A percentile compares a stretch with the other conserved stretches of the same genome.
Evolutionary conservation across 2,888 invertebrate species (phyloP).

Genomic region (Arctia plantaginis): DNA sequence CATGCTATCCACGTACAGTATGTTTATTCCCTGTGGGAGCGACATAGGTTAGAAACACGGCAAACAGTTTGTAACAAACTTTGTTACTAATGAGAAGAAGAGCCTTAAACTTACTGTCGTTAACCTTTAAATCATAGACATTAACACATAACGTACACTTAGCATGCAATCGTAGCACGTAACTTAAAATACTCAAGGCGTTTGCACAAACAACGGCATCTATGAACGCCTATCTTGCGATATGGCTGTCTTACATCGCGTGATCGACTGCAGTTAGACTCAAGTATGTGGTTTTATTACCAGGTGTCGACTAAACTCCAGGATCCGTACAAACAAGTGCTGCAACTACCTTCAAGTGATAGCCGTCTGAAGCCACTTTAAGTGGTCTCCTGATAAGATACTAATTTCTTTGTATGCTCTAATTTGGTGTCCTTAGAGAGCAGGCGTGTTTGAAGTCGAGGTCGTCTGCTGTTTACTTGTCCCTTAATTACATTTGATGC

Average conservation of each 20-base stretch:
- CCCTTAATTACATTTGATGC: constrained; percentile 64
- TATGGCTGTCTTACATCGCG: constrained; percentile 63
- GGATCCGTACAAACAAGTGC: constrained; percentile 12
- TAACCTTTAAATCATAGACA: constrained; percentile 41
- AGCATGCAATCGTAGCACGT: constrained; percentile 54
- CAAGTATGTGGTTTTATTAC: constrained; percentile 64
- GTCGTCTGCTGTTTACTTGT: constrained; percentile 73
- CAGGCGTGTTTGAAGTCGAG: constrained; percentile 70
- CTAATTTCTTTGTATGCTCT: constrained; percentile 38
- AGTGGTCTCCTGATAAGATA: constrained; percentile 37
- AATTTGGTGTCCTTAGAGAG: constrained; percentile 47
- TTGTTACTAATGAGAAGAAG: constrained; percentile 2
- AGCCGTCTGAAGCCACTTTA: constrained; percentile 32
- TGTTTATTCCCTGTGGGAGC: neutral
- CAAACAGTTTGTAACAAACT: constrained; percentile 6
- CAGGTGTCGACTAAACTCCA: constrained; percentile 25
- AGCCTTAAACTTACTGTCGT: constrained; percentile 23
- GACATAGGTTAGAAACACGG: constrained; percentile 1
- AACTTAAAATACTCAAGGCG: constrained; percentile 49
- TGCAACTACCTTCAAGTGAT: constrained; percentile 39
- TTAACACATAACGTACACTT: constrained; percentile 46
- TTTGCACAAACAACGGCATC: constrained; percentile 50
- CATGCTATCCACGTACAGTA: constrained; percentile 4
- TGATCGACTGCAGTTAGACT: constrained; percentile 69
- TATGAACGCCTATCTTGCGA: constrained; percentile 45